These are phyloP conservation scores for Sciurus niger DNA, from an alignment of 2,113 vertebrate genomes.

Conservation along the genomic window DNA sequence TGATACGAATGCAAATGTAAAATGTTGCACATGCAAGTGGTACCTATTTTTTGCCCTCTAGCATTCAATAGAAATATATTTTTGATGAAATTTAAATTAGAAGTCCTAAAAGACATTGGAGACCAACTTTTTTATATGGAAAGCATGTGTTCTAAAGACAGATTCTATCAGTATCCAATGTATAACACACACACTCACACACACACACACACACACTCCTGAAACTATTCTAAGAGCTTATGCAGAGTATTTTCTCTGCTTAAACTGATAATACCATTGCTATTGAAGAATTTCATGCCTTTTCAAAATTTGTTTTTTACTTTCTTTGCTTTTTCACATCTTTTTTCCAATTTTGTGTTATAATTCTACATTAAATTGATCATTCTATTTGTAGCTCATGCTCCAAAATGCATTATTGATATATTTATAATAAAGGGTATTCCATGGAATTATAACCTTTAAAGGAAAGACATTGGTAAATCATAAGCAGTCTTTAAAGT, in stretches of 20 bases:
- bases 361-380: not conserved
- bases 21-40: not conserved
- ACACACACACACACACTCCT: not conserved
- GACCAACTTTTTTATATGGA: not conserved
- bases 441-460: not conserved
- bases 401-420: not conserved
- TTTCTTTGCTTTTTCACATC: not conserved
- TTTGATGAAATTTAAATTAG: not conserved
- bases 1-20: not conserved
- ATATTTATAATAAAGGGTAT: not conserved
- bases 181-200: not conserved
- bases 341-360: conserved; percentile 19
- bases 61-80: not conserved
- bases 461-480: not conserved
- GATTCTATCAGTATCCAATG: not conserved
- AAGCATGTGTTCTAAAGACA: not conserved
- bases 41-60: not conserved
- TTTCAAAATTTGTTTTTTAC: conserved; percentile 13
- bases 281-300: not conserved
- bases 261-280: conserved; percentile 26
- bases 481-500: not conserved
- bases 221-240: not conserved
- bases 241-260: not conserved
- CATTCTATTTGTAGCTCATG: not conserved
- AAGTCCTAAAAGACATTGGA: not conserved